A percentile compares a stretch with the other conserved stretches of the same genome.
Evolutionary conservation across 2,888 invertebrate genomes (phyloP).

Genomic region (Prosapia bicincta): DNA sequence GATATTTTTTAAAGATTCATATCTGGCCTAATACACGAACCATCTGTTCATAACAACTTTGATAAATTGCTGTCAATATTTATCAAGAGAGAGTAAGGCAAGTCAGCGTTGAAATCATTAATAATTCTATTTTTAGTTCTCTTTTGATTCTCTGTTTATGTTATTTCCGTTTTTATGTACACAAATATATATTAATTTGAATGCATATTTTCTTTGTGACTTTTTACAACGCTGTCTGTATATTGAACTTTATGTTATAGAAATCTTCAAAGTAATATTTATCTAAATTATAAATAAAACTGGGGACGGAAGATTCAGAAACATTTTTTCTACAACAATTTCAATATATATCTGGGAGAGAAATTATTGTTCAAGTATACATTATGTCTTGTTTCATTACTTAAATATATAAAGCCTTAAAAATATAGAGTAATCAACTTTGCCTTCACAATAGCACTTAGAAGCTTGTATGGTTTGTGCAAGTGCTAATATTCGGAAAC

Average conservation of each 20-base stretch:
- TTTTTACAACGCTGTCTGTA: not conserved
- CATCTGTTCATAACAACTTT: not conserved
- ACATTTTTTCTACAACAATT: no score
- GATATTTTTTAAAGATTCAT: no score
- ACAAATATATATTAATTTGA: no score
- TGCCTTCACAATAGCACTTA: no score
- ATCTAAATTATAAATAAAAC: not conserved
- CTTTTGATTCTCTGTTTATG: not conserved
- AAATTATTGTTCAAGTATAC: no score
- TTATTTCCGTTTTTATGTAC: not conserved
- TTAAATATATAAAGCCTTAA: no score
- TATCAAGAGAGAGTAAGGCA: not conserved
- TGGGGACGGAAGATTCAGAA: no score
- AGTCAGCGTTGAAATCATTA: not conserved
- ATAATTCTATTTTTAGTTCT: not conserved
- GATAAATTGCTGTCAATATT: not conserved
- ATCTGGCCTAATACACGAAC: not conserved
- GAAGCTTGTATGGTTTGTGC: no score
- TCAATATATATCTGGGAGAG: no score
- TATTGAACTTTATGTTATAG: not conserved
- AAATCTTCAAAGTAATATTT: not conserved
- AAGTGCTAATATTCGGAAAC: no score
- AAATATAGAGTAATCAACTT: no score
- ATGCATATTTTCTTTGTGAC: not conserved
- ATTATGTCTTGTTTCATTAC: no score